Evolutionary conservation across 2,888 invertebrate genomes (phyloP).

Genomic region (Agrotis clavis): DNA sequence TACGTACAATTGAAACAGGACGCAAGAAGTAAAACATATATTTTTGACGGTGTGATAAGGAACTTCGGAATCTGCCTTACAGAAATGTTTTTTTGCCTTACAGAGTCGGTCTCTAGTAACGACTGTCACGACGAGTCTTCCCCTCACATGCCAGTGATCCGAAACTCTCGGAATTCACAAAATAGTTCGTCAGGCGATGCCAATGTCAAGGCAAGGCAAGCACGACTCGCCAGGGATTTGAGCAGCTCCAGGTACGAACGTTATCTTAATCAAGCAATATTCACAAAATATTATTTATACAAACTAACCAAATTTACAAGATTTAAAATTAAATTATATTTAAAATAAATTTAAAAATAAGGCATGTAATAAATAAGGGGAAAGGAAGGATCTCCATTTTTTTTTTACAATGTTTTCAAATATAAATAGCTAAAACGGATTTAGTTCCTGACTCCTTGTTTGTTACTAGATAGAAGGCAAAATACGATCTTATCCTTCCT

Average conservation of each 20-base stretch:
- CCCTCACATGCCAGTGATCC: slow-evolving; percentile 86
- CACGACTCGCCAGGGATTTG: slow-evolving; percentile 85
- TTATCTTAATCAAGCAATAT: slow-evolving; percentile 5
- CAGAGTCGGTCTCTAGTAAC: slow-evolving; percentile 87
- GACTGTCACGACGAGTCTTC: slow-evolving; percentile 84
- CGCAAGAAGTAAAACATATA: not conserved
- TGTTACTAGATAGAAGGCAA: slow-evolving; percentile 71
- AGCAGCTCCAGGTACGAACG: slow-evolving; percentile 83
- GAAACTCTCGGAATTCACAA: slow-evolving; percentile 78
- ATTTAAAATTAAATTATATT: not conserved
- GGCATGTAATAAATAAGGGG: slow-evolving; percentile 87
- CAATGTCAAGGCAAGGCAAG: slow-evolving; percentile 86
- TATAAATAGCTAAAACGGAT: slow-evolving; percentile 49
- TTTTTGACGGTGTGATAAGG: not conserved
- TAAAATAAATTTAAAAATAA: no score
- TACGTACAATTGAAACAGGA: not conserved
- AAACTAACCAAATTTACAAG: slow-evolving; percentile 18
- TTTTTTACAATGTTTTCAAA: slow-evolving; percentile 56
- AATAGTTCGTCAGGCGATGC: slow-evolving; percentile 84
- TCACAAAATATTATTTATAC: slow-evolving; percentile 65
- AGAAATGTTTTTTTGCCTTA: slow-evolving; percentile 27
- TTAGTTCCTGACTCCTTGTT: slow-evolving; percentile 89
- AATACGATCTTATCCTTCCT: slow-evolving; percentile 82
- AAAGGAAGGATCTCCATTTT: slow-evolving; percentile 84
- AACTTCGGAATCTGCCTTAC: not conserved